Evolutionary conservation across 1,140 invertebrate genomes (phyloP), one percentile per base, ranked within the genome.

Genomic region (Scaptomyza montana): DNA sequence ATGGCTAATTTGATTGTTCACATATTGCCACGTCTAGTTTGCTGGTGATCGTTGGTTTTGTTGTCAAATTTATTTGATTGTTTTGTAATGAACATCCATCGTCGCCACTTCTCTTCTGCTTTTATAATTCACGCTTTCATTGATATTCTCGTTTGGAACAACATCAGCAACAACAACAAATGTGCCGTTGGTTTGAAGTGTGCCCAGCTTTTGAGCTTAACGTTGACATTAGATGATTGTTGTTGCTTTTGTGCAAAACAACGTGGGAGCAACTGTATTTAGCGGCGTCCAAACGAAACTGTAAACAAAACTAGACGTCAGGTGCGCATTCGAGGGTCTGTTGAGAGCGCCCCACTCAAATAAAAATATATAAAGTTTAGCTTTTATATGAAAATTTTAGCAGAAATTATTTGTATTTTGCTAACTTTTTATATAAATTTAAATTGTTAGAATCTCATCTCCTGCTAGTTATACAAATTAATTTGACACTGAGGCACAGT

Each of bases 1-100:
- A 33, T 60, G 65, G 51, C 74, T 74, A 80, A 80, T 81, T 77
- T 77, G 77, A 64, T 69, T 80, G 73, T 64, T 72, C 56, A 62
- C 60, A 72, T 80, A 72, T 70, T 45, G 70, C 74, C 67, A 77
- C 62, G 73, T 61, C 45, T 46, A 76, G 71, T 79, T 79, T 74
- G 59, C 45, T 78, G 36, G 41, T 7, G n/a, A 7, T 12, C 19
- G 30, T 46, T 68, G 41, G 57, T 57, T 73, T 70, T 64, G 59
- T 75, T 71, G 54, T 66, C 50, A 57, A 68, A 78, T 75, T 63
- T 75, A 75, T 78, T 70, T 57, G 56, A 70, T 81, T 61, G 65
- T 54, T 64, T 81, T 78, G n/a, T 75, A 50, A 75, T 80, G 60
- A 53, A 57, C 39, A 41, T 12, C 39, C 39, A 41, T 41, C 12